Evolutionary conservation across 2,113 vertebrate genomes (phyloP), one percentile per base, ranked within the genome.

Genomic region (Stigmatopora argus): DNA sequence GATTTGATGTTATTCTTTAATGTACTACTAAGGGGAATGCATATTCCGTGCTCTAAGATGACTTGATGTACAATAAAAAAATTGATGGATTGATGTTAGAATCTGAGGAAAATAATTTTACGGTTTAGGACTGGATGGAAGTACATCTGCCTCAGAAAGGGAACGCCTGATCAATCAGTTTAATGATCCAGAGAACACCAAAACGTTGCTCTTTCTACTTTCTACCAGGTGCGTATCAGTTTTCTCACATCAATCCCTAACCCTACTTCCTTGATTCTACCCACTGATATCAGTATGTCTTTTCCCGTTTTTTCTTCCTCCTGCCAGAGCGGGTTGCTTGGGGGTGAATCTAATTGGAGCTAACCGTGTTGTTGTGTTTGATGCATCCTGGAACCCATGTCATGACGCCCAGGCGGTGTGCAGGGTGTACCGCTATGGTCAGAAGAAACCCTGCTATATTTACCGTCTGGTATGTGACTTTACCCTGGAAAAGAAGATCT

Each of bases 301-400:
- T 3, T 64, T 31, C 6, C 19, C 3, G 9, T 52, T 55, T 0
- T 14, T 58, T 67, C 63, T 23, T 45, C 49, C 15, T 67, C 7
- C 66, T 56, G 57, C 17, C 69, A 99, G 97, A 82, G 97, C 97
- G 46, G 97, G 97, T 19, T 99, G 97, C 83, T 88, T 99, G 74
- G 97, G 97, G 15, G 96, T 99, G 63, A 99, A 99, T 84, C 88
- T 99, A 71, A 97, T 99, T 4, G 97, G 97, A 15, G 97, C 97
- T 48, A 99, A 96, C 82, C 93, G 97, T 2, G 97, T 99, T 26
- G 94, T 99, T 48, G 96, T 99, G 63, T 98, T 99, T 44, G 97
- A 99, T 1, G 96, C 97, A 48, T 99, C 97, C 38, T 99, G 97
- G 97, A 99, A 99, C 84, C 97, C 97, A 0, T 99, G 97, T 77